phyloP scores from a whole-genome alignment of 2,888 invertebrate genomes.

The Dynastes grantii region DNA sequence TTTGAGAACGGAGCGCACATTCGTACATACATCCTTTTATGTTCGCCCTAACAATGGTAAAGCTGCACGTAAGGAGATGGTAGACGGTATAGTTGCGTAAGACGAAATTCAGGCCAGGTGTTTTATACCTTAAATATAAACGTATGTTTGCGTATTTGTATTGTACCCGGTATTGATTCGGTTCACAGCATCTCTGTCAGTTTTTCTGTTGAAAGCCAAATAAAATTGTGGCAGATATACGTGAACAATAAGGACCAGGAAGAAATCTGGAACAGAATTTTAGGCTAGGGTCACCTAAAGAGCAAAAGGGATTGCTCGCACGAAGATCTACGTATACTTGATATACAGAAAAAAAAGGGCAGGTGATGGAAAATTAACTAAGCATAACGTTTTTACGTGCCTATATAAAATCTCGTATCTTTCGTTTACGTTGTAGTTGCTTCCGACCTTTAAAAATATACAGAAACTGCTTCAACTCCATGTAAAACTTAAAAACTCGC shows the following conservation, averaged over 20 bases:
- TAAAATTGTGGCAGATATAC: slow-evolving; percentile 56
- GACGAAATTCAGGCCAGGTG: slow-evolving; percentile 67
- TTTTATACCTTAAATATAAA: slow-evolving; percentile 58
- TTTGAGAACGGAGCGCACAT: slow-evolving; percentile 55
- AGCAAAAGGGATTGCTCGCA: slow-evolving; percentile 1
- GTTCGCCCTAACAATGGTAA: slow-evolving; percentile 58
- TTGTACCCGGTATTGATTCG: slow-evolving; percentile 62
- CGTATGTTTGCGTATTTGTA: slow-evolving; percentile 39
- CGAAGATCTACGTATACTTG: not conserved
- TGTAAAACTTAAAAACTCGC: too few species aligned
- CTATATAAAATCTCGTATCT: not conserved
- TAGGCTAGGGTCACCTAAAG: slow-evolving; percentile 28
- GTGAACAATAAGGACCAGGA: slow-evolving; percentile 58
- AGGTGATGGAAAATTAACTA: slow-evolving; percentile 23
- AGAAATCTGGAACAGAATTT: slow-evolving; percentile 61
- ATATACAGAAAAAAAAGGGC: slow-evolving; percentile 22
- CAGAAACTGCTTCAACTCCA: too few species aligned
- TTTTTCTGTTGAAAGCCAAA: slow-evolving; percentile 64
- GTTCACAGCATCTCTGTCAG: slow-evolving; percentile 61
- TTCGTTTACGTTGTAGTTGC: too few species aligned
- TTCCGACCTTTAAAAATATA: too few species aligned
- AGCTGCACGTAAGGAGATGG: slow-evolving; percentile 60
- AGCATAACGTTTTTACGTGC: slow-evolving; percentile 16
- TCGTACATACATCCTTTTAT: slow-evolving; percentile 60
- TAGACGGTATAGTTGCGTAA: slow-evolving; percentile 63